Percentiles rank a stretch among this genome's conserved stretches.
phyloP scores from a whole-genome alignment of 1,140 invertebrate genomes.

The Drosophila lacertosa region DNA sequence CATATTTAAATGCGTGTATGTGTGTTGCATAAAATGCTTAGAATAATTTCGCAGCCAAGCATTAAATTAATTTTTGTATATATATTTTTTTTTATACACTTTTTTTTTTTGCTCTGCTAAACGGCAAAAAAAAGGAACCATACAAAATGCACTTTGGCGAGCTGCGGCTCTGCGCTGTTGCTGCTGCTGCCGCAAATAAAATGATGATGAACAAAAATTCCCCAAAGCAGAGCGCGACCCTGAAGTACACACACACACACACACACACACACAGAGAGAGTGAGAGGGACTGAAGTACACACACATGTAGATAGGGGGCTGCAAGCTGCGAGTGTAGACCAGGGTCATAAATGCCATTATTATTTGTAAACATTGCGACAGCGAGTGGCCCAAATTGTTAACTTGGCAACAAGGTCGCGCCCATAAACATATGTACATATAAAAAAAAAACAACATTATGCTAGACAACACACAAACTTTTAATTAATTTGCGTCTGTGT shows the following conservation, averaged over 20 bases:
- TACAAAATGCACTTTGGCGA: conserved; percentile 61
- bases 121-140: conserved; percentile 13
- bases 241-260: conserved; percentile 36
- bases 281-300: conserved; percentile 1
- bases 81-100: too few species aligned
- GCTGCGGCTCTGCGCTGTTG: conserved; percentile 30
- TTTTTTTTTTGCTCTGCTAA: conserved; percentile 31
- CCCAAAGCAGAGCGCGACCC: conserved; percentile 51
- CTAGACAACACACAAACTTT: conserved; percentile 73
- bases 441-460: conserved; percentile 45
- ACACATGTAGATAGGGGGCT: conserved; percentile 2
- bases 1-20: not conserved
- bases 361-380: conserved; percentile 79
- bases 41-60: conserved; percentile 60
- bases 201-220: conserved; percentile 70
- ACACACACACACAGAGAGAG: conserved; percentile 15
- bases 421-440: conserved; percentile 19
- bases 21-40: conserved; percentile 32
- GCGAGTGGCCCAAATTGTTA: conserved; percentile 74
- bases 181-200: conserved; percentile 46
- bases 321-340: conserved; percentile 39
- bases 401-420: conserved; percentile 70
- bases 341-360: conserved; percentile 79
- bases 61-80: conserved; percentile 61
- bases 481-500: conserved; percentile 75